A percentile compares a stretch with the other conserved stretches of the same genome.
Conservation (phyloP, 2,888 invertebrate genomes). For the Mythimna impura region DNA sequence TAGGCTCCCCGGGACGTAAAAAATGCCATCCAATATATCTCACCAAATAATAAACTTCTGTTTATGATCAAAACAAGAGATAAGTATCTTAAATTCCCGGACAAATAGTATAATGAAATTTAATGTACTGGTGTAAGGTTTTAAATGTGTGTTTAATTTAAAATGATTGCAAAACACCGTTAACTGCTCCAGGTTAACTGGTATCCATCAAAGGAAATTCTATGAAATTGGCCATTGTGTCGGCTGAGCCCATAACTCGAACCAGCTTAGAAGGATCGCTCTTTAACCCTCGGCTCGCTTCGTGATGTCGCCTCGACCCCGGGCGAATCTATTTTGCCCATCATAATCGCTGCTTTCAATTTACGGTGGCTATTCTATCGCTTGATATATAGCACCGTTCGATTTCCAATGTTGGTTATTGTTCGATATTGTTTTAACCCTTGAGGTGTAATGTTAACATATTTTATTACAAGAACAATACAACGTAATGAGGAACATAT, state of each 20-base stretch:
- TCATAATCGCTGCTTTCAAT: slow-evolving; percentile 89
- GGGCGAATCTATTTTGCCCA: slow-evolving; percentile 87
- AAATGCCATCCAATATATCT: slow-evolving; percentile 27
- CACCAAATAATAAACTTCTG: slow-evolving; percentile 26
- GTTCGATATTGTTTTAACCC: slow-evolving; percentile 69
- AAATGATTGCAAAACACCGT: slow-evolving; percentile 75
- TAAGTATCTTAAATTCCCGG: slow-evolving; percentile 32
- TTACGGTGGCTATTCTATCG: slow-evolving; percentile 85
- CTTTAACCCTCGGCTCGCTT: slow-evolving; percentile 84
- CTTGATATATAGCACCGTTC: slow-evolving; percentile 78
- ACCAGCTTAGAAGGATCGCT: slow-evolving; percentile 83
- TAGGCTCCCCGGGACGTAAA: slow-evolving; percentile 20
- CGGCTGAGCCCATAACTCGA: slow-evolving; percentile 84
- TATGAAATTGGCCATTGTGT: slow-evolving; percentile 89
- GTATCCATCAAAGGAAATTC: slow-evolving; percentile 84
- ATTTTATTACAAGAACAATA: slow-evolving; percentile 47
- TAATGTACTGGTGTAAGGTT: slow-evolving; percentile 36
- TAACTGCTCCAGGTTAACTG: slow-evolving; percentile 78
- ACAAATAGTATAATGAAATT: slow-evolving; percentile 39
- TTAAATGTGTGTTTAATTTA: slow-evolving; percentile 64
- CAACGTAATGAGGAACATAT: slow-evolving; percentile 20
- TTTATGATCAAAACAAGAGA: slow-evolving; percentile 37
- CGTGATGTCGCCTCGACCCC: slow-evolving; percentile 88
- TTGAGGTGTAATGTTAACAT: slow-evolving; percentile 41
- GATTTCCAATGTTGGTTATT: slow-evolving; percentile 70